Base-by-base conservation (phyloP, 2,888 invertebrate species). In the Erebia aethiops region DNA sequence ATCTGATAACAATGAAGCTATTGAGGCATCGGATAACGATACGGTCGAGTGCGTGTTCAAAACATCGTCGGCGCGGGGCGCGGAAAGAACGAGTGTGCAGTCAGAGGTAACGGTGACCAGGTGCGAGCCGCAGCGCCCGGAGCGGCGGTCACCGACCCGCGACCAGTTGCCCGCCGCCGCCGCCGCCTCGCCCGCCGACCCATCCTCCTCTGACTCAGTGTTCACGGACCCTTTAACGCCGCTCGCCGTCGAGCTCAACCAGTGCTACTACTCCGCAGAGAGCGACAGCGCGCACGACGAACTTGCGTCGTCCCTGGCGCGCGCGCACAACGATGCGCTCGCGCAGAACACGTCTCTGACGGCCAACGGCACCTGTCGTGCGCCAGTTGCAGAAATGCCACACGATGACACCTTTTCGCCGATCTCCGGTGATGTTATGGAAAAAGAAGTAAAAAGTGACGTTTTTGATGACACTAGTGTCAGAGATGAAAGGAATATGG, bases 171-270 rank as follows among this genome's bases (percentile, higher is more conserved):
- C 84, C 81, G 81, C 84, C 82, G 79, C 81, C 80, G 80, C 81
- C 80, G 80, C 81, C 78, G 78, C 80, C 79, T 87, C 89, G 77
- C 94, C 93, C 78, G 94, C 92, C 81, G 94, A 91, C 82, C 94
- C 93, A 76, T 96, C 96, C 79, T 95, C 94, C 81, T 95, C 96
- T 76, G 96, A 96, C 87, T 96, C 96, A 83, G 95, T 96, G 86
- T 96, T 96, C 91, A 96, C 96, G 78, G 96, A 96, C 87, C 95
- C 96, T 78, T 91, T 95, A 78, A 94, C 94, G 85, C 95, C 95
- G 83, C 93, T 94, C 80, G 95, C 94, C 76, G 94, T 95, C 78
- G 95, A 95, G 87, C 93, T 94, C 82, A 95, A 95, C 92, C 94
- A 94, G 89, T 95, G 94, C 84, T 94, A 95, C 84, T 94, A 94